Conservation (phyloP, 2,797 vertebrate species). For the Natrix natrix region DNA sequence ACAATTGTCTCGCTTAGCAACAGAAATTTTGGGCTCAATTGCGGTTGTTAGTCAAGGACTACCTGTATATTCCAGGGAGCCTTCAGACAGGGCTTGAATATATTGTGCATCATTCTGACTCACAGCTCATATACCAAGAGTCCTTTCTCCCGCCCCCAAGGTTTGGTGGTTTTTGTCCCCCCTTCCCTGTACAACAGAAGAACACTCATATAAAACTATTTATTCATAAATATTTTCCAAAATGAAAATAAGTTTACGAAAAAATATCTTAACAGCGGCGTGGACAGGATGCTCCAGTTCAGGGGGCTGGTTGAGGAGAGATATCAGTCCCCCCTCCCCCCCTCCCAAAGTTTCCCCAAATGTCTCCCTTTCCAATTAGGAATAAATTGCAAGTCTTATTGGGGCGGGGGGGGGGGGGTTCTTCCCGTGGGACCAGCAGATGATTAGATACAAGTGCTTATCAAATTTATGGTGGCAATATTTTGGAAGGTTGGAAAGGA, state of each 20-base stretch:
- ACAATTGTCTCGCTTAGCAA: too few relatives aligned
- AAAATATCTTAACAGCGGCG: constrained; percentile 65
- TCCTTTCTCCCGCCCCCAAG: background rate
- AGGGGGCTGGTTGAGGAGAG: constrained; percentile 14
- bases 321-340: constrained; percentile 15
- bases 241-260: constrained; percentile 78
- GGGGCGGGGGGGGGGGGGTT: constrained; percentile 47
- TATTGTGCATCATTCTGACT: background rate
- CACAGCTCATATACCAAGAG: background rate
- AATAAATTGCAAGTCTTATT: constrained; percentile 31
- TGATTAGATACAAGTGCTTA: constrained; percentile 10
- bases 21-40: too few relatives aligned
- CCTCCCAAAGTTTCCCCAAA: constrained; percentile 36
- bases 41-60: too few relatives aligned
- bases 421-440: constrained; percentile 27
- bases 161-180: background rate
- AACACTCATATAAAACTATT: constrained; percentile 75
- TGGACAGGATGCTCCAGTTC: constrained; percentile 33
- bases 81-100: background rate
- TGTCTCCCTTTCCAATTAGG: constrained; percentile 20
- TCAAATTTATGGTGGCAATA: constrained; percentile 6
- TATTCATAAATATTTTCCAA: constrained; percentile 79
- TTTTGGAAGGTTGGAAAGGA: background rate
- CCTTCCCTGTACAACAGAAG: constrained; percentile 52
- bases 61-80: background rate